Evolutionary conservation across 2,888 invertebrate genomes (phyloP), one percentile per base, ranked within the genome.

Genomic region (Eulithis prunata): DNA sequence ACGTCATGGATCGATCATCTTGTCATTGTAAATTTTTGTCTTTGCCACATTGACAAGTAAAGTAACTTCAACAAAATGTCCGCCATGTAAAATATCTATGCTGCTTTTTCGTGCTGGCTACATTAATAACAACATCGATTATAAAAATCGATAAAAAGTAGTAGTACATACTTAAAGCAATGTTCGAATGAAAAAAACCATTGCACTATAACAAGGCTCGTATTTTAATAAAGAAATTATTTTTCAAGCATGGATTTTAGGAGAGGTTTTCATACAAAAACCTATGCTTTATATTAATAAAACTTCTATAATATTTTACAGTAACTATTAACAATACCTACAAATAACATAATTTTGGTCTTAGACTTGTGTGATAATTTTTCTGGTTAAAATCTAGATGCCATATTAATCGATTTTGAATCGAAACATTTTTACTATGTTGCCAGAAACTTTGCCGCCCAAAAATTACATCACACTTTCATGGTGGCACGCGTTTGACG

Each of bases 381-480:
- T 14, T 47, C 47, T 14, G 13, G 13, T 13, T 13, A 21, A 45
- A 45, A n/a, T n/a, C 10, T 21, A 21, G 21, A 21, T 13, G 11
- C 11, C 13, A 36, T 28, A 14, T 28, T 45, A 56, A 43, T 58
- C 41, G 45, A 32, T 55, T 43, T 12, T 10, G 6, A 57, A 66
- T 66, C 65, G 64, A 66, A 10, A 8, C 8, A 28, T 12, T 38
- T 28, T 3, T 69, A 53, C 64, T 78, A 79, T 87, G 88, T 87
- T 91, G 87, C 91, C 86, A 88, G 71, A 72, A 68, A 8, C 64
- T 76, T 78, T 78, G 78, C 76, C 79, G 84, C 82, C 81, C 62
- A 70, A 70, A 89, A 69, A 89, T 92, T 91, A 91, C 92, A 89
- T 93, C 92, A 91, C 91, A 85, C 89, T 21, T 88, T 28, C 59